Evolutionary conservation across 2,888 invertebrate genomes (phyloP), one percentile per base, ranked within the genome.

Genomic region (Pristionchus mayeri): DNA sequence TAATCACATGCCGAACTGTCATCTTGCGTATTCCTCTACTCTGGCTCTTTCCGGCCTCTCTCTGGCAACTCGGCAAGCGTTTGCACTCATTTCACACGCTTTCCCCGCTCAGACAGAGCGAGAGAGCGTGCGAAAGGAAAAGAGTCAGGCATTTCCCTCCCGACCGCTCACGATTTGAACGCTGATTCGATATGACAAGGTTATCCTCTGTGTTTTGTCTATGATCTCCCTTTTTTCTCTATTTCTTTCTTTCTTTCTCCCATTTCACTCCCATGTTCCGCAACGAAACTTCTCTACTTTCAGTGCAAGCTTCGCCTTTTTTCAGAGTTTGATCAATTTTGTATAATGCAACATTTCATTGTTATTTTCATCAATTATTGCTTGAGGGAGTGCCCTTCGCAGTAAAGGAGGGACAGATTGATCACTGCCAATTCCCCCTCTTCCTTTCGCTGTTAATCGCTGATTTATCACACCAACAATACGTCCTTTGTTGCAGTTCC

Each of bases 161-260:
- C 63, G 34, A 63, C 7, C 21, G 11, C 63, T 63, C n/a, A 11
- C 37, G 27, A 11, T 2, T 40, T 40, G 40, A 40, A 71, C 24
- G 24, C 24, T 71, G 71, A 71, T 71, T 71, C 71, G 71, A 24
- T 13, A 40, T 71, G 71, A 71, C 71, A 71, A 71, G 71, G 71
- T 71, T 37, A 71, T 71, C 71, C 40, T 30, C n/a, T 30, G 40
- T 71, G 37, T 71, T 71, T 71, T 71, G 71, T 71, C 71, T 71
- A 24, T 16, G 16, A 40, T 71, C 40, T 71, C 71, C 24, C 40
- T n/a, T 71, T 40, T 24, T 71, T 54, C 54, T 54, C 54, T n/a
- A n/a, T 16, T 21, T 54, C 34, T 18, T 30, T 71, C 40, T 67
- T 27, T 18, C 0, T 67, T 67, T 37, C 67, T 9, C 16, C 63